Base-by-base conservation (phyloP, 2,888 invertebrate species). In the Polietes domitor region DNA sequence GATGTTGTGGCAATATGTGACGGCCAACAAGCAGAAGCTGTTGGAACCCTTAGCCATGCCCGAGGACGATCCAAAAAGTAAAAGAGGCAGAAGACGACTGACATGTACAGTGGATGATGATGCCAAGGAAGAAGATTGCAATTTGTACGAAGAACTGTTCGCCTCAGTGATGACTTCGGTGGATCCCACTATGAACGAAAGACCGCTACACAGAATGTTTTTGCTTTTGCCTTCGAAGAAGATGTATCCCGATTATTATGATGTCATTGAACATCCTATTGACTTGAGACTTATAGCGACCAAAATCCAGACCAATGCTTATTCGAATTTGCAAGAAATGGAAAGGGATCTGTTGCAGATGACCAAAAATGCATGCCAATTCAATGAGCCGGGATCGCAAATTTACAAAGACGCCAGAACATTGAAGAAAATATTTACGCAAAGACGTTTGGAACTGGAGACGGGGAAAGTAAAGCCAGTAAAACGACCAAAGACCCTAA, bases 361-460 rank as follows among this genome's bases (percentile, higher is more conserved):
- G 96, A 97, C 97, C 68, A 96, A 96, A 86, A 99, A 99, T 92
- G 99, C 99, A 0, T 98, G 98, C 90, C 94, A 95, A 19, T 99
- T 98, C 90, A 99, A 99, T 91, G 99, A 99, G 90, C 98, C 99
- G 0, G 98, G 98, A 1, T 98, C 98, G 15, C 96, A 96, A 91
- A 98, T 99, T 87, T 99, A 98, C 91, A 98, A 98, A 92, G 98
- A 98, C 92, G 98, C 99, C 0, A 97, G 97, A 90, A 94, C 95
- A 26, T 92, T 99, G 76, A 96, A 97, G 90, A 89, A 95, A 93
- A 92, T 95, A n/a, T 95, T 95, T 82, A 94, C 94, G 86, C 94
- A 93, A 70, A 94, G 94, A 84, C 95, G 95, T 87, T 93, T 94
- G 77, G 97, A 97, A 90, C 93, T 97, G 12, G 96, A 96, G 85